Percentiles rank a stretch among this genome's conserved stretches.
These are phyloP conservation scores for Lucilia sericata DNA, from an alignment of 1,140 invertebrate species.

Conservation along the genomic window DNA sequence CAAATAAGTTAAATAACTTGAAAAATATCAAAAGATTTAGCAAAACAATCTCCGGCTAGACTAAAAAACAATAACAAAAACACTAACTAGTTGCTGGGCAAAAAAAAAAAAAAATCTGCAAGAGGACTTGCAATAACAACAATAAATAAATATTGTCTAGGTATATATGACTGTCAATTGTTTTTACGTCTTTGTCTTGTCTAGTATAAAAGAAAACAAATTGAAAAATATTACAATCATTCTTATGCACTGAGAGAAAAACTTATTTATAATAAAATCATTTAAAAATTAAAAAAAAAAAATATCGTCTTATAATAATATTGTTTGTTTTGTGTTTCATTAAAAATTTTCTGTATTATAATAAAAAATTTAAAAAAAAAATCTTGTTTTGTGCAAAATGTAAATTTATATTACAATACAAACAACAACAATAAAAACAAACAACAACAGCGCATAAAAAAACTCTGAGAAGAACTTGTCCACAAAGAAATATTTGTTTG, in stretches of 20 bases:
- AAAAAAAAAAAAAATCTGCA: too few relatives aligned
- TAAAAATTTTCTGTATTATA: neutral
- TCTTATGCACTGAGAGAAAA: neutral
- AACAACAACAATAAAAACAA: neutral
- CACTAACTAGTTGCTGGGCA: too few relatives aligned
- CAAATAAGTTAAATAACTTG: too few relatives aligned
- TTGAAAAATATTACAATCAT: neutral
- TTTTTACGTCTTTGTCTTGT: neutral
- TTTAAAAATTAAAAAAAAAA: neutral
- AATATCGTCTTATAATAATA: neutral
- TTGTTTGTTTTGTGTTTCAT: neutral
- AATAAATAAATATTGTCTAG: too few relatives aligned
- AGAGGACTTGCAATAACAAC: too few relatives aligned
- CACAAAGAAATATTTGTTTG: neutral
- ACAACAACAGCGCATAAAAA: too few relatives aligned
- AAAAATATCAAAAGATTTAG: too few relatives aligned
- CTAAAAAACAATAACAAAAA: too few relatives aligned
- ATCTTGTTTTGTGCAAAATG: slow-evolving; percentile 6
- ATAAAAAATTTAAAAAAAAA: neutral
- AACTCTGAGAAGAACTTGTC: neutral
- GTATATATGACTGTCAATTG: neutral
- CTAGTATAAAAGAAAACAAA: neutral
- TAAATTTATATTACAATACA: neutral
- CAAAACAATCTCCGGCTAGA: too few relatives aligned
- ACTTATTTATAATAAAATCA: neutral